phyloP scores from a whole-genome alignment of 1,140 invertebrate species.

The Trigoniulus corallinus region DNA sequence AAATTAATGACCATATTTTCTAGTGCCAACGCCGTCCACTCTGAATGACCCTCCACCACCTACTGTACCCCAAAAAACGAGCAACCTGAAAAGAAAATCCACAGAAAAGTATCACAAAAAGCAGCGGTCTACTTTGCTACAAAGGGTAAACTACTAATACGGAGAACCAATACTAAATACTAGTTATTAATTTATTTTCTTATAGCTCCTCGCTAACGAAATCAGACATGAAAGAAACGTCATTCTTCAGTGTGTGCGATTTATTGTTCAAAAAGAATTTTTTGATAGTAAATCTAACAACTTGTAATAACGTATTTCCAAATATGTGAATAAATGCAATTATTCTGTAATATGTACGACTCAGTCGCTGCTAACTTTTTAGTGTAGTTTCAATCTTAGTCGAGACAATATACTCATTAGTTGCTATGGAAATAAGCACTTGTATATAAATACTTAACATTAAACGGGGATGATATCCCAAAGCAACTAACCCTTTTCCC shows the following conservation, averaged over 20 bases:
- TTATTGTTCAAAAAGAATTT: conserved; percentile 24
- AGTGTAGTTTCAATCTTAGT: no score
- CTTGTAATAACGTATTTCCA: neutral
- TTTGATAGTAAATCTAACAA: conserved; percentile 13
- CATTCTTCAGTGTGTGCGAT: conserved; percentile 25
- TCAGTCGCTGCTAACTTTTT: no score
- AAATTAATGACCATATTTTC: neutral
- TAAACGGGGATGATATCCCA: no score
- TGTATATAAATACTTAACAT: no score
- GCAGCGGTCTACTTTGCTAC: neutral
- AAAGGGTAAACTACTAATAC: no score
- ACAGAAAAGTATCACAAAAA: neutral
- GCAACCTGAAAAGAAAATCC: no score
- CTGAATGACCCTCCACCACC: neutral
- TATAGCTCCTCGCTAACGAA: conserved; percentile 24
- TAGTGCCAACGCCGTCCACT: neutral
- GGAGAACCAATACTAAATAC: neutral
- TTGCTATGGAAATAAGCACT: no score
- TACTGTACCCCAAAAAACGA: no score
- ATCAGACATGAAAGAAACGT: conserved; percentile 27
- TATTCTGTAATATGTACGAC: no score
- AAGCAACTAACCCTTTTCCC: no score
- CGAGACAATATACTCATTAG: no score
- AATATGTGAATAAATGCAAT: no score
- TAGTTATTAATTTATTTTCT: conserved; percentile 8